These are phyloP conservation scores for Melinaea menophilus DNA, from an alignment of 2,888 invertebrate genomes.

Conservation along the genomic window DNA sequence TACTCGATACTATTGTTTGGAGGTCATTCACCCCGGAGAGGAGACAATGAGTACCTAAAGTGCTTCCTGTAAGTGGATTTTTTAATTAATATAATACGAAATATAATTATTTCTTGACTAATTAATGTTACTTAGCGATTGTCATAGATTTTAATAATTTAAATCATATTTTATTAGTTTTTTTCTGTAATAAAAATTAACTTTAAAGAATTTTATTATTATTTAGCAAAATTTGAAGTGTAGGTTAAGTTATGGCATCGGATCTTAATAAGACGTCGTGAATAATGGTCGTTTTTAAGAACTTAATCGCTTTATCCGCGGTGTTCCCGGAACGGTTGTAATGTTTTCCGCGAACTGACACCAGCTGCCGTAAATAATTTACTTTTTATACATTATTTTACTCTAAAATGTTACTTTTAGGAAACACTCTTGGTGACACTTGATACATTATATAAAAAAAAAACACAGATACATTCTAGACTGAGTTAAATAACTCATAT, in stretches of 20 bases:
- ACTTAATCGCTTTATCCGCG: neutral
- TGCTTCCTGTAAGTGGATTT: neutral
- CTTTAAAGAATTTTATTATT: no score
- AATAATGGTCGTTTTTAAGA: conserved; percentile 21
- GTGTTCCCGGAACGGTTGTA: neutral
- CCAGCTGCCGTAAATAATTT: conserved; percentile 1
- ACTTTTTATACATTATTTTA: neutral
- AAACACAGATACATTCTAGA: no score
- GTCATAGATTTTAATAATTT: no score
- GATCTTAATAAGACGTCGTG: conserved; percentile 19
- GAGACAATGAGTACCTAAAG: conserved; percentile 14
- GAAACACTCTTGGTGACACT: neutral
- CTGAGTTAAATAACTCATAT: no score
- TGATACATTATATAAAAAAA: no score
- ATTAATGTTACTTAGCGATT: no score
- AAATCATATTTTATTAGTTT: no score
- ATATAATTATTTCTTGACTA: no score
- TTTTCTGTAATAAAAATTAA: no score
- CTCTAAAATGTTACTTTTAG: neutral
- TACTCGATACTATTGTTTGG: conserved; percentile 24
- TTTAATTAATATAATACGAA: neutral
- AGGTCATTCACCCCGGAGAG: conserved; percentile 38
- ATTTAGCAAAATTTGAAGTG: no score
- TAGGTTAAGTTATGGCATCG: neutral
- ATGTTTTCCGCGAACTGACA: neutral